Evolutionary conservation across 2,888 invertebrate species (phyloP), one percentile per base, ranked within the genome.

Genomic region (Papilio gigon): DNA sequence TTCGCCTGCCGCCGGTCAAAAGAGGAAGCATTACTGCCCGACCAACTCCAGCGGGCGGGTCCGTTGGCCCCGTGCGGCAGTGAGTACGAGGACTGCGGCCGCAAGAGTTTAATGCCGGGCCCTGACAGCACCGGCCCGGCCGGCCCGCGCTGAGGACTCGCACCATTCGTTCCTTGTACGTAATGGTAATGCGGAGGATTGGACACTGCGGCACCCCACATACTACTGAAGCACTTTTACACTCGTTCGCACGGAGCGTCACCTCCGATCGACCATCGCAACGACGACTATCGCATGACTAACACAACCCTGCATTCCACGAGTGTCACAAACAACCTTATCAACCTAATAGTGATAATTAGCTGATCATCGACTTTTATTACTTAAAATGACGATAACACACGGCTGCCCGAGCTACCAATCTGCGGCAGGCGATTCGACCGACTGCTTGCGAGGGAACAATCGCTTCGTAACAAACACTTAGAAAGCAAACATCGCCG

Each of bases 11-110:
- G 86, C 68, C 92, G 83, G 74, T 92, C 92, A 78, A 92, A 88
- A 71, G 93, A 89, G 71, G 93, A 89, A 71, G 92, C 87, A 80
- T 93, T 84, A 78, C 78, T 93, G 76, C 93, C 93, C 33, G 90
- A 84, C 89, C 92, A 92, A 75, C 93, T 91, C 93, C 93, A 87
- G 72, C 93, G 85, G 77, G 92, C 87, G 74, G 93, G 89, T 75
- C 93, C 88, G 82, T 93, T 91, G 83, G 92, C 88, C 76, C 93
- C 89, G 82, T 93, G 93, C 14, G 92, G 93, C 76, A 93, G 80
- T 73, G 93, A 93, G 80, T 93, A 92, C 70, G 90, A 91, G n/a
- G 90, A 89, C 77, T 91, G 91, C 30, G 92, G 92, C 71, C 90
- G 80, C 71, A 92, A 77, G 74, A 89, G 88, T 71, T 85, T 85